These are phyloP conservation scores for Epizoanthus illoricatus DNA, from an alignment of 92 coral and sea anemone species.

Conservation along the genomic window DNA sequence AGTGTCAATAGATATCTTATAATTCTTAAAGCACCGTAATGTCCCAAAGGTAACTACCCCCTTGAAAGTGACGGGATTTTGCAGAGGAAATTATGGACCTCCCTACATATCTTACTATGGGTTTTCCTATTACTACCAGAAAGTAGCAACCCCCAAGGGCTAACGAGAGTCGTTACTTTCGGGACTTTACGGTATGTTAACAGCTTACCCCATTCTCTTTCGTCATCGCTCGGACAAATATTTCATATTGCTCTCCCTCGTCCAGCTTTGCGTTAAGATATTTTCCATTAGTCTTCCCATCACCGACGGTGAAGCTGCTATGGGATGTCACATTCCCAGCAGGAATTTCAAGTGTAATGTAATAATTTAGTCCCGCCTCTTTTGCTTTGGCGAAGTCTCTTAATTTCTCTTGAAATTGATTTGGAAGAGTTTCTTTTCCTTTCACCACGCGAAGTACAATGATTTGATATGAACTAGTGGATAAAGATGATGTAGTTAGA, in stretches of 20 bases:
- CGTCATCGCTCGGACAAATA: slow-evolving; percentile 41
- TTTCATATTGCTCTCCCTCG: slow-evolving; percentile 17
- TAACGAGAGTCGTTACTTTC: no score
- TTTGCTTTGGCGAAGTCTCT: neutral
- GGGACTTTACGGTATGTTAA: no score
- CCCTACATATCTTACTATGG: no score
- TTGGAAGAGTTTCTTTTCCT: neutral
- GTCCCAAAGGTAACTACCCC: no score
- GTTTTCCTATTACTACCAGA: no score
- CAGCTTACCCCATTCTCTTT: neutral
- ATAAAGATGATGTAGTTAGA: no score
- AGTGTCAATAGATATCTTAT: no score
- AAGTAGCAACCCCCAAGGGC: no score
- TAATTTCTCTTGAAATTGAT: neutral
- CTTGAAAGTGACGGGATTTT: no score
- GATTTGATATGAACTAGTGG: slow-evolving; percentile 11
- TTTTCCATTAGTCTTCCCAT: slow-evolving; percentile 35
- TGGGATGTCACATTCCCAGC: slow-evolving; percentile 16
- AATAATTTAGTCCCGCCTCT: neutral
- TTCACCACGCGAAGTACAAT: neutral
- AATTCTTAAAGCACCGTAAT: no score
- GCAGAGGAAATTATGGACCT: no score
- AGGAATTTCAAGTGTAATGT: slow-evolving; percentile 31
- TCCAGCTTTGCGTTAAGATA: slow-evolving; percentile 43
- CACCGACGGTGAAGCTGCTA: slow-evolving; percentile 47